Percentiles rank a stretch among this genome's conserved stretches.
Evolutionary conservation across 2,113 vertebrate genomes (phyloP).

Genomic region (Macrotus californicus): DNA sequence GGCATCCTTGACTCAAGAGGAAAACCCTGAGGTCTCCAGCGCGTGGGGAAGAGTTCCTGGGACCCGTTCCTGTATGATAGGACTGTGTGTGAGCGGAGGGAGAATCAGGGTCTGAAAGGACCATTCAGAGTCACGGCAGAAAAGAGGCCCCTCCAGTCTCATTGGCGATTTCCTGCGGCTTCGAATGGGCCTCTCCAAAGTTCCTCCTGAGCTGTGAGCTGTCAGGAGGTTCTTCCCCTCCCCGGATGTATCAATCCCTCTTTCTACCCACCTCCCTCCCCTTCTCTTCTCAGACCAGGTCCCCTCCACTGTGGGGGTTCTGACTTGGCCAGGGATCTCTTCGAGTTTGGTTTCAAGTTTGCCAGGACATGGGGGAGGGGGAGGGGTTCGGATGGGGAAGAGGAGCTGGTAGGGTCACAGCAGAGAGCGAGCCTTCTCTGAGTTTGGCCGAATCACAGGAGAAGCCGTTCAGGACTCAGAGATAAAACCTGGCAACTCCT

Average conservation of each 20-base stretch:
- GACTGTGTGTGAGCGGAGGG: neutral
- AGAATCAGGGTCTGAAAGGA: neutral
- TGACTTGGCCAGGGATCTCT: slow-evolving; percentile 47
- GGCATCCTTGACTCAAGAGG: neutral
- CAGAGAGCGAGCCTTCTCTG: slow-evolving; percentile 51
- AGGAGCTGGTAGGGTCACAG: slow-evolving; percentile 39
- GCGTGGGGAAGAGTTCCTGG: neutral
- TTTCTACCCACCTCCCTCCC: neutral
- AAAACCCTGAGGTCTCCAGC: neutral
- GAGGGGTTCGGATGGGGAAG: slow-evolving; percentile 16
- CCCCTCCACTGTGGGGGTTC: slow-evolving; percentile 32
- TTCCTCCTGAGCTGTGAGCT: neutral
- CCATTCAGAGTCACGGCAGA: neutral
- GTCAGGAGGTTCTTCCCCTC: neutral
- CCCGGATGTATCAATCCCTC: neutral
- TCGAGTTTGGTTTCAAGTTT: slow-evolving; percentile 48
- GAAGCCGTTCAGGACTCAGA: slow-evolving; percentile 62
- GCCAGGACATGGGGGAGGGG: slow-evolving; percentile 48
- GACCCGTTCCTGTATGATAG: neutral
- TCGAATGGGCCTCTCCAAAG: neutral
- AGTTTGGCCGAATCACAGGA: slow-evolving; percentile 58
- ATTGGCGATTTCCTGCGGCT: neutral
- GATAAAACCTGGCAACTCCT: slow-evolving; percentile 68
- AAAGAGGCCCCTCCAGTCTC: neutral
- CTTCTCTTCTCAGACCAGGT: slow-evolving; percentile 1